A percentile compares a stretch with the other conserved stretches of the same genome.
These are phyloP conservation scores for rabbit (Oryctolagus cuniculus) DNA, from an alignment of 2,113 vertebrate genomes.

Conservation along the genomic window mOryCun1.1 NC_091441.1:25510501-25511000, in stretches of 20 bases:
- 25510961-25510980: not conserved
- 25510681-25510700: constrained; percentile 52
- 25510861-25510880: not conserved
- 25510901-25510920: not conserved
- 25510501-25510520: constrained; percentile 24
- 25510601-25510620: not conserved
- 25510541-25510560: constrained; percentile 5
- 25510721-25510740: not conserved
- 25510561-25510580: not conserved
- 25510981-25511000: constrained; percentile 10
- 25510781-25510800: constrained; percentile 32
- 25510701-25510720: constrained; percentile 40
- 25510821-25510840: not conserved
- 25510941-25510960: constrained; percentile 27
- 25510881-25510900: not conserved
- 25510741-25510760: constrained; percentile 33
- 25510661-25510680: constrained; percentile 56
- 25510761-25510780: not conserved
- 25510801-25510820: constrained; percentile 44
- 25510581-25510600: constrained; percentile 67
- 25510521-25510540: not conserved
- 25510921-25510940: not conserved
- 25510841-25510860: constrained; percentile 14
- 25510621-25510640: not conserved
- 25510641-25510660: not conserved